Percentiles rank a stretch among this genome's conserved stretches.
phyloP scores from a whole-genome alignment of 1,140 invertebrate genomes.

The Paramacrobiotus metropolitanus region DNA sequence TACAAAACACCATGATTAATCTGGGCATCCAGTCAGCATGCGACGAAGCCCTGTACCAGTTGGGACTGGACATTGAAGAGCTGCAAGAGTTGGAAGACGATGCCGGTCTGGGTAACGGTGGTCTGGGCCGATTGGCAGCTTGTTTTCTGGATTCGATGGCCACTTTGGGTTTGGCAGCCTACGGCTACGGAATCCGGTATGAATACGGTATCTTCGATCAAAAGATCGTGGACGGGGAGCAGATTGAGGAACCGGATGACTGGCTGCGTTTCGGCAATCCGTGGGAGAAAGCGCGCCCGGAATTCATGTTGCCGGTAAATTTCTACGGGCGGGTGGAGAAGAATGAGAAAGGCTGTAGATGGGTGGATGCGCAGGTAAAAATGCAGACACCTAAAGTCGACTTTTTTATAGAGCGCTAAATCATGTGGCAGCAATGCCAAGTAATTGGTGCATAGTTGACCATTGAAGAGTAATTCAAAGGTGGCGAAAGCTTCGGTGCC shows the following conservation, averaged over 20 bases:
- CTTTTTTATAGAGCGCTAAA: too few species aligned
- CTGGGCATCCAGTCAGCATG: conserved; percentile 84
- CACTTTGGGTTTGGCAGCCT: conserved; percentile 66
- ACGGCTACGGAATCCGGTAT: conserved; percentile 95
- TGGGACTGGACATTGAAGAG: conserved; percentile 95
- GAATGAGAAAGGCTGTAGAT: conserved; percentile 46
- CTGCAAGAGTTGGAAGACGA: conserved; percentile 91
- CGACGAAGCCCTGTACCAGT: conserved; percentile 92
- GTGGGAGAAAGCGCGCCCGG: conserved; percentile 20
- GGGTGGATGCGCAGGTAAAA: conserved; percentile 84
- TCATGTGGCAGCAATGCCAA: too few species aligned
- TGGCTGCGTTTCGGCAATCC: conserved; percentile 21
- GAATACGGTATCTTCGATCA: conserved; percentile 98
- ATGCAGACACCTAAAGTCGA: too few species aligned
- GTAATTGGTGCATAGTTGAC: too few species aligned
- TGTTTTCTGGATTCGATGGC: conserved; percentile 96
- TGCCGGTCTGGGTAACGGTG: conserved; percentile 96
- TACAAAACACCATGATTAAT: conserved; percentile 98
- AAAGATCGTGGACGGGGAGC: conserved; percentile 80
- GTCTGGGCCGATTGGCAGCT: conserved; percentile 80
- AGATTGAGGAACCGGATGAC: conserved; percentile 28
- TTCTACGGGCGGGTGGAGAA: conserved; percentile 17
- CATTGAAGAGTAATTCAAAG: too few species aligned
- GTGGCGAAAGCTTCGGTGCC: too few species aligned
- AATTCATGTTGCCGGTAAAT: conserved; percentile 17